phyloP scores from a whole-genome alignment of 2,797 vertebrate species.

The Coranthus polyacanthus region DNA sequence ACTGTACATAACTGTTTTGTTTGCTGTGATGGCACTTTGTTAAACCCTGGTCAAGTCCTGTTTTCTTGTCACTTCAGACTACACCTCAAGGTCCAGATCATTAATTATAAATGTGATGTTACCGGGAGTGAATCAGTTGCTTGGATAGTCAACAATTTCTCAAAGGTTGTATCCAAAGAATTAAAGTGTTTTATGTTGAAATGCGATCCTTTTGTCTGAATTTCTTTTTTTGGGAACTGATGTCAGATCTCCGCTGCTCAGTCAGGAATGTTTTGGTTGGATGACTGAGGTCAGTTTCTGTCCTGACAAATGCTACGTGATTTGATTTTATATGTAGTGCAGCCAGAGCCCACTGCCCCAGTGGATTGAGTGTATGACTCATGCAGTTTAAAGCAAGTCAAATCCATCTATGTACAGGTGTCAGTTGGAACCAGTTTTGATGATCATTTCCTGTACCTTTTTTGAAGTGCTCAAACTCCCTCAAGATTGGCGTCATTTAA shows the following conservation, averaged over 20 bases:
- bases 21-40: constrained; percentile 66
- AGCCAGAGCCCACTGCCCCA: constrained; percentile 2
- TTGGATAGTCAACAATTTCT: constrained; percentile 12
- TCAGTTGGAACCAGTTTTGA: constrained; percentile 10
- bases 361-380: constrained; percentile 50
- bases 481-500: constrained; percentile 23
- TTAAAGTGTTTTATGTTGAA: constrained; percentile 53
- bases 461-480: neutral
- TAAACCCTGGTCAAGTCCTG: constrained; percentile 42
- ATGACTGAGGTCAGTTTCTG: constrained; percentile 34
- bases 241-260: neutral
- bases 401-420: constrained; percentile 1
- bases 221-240: constrained; percentile 10
- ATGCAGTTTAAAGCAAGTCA: constrained; percentile 21
- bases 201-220: constrained; percentile 2
- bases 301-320: constrained; percentile 37
- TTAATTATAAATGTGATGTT: constrained; percentile 26
- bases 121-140: neutral
- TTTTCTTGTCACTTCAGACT: constrained; percentile 23
- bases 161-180: constrained; percentile 31
- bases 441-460: constrained; percentile 10
- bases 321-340: constrained; percentile 35
- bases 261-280: constrained; percentile 1
- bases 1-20: constrained; percentile 18
- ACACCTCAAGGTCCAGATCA: constrained; percentile 27